Base-by-base conservation (phyloP, 2,113 vertebrate species). In the Salvelinus fontinalis region DNA sequence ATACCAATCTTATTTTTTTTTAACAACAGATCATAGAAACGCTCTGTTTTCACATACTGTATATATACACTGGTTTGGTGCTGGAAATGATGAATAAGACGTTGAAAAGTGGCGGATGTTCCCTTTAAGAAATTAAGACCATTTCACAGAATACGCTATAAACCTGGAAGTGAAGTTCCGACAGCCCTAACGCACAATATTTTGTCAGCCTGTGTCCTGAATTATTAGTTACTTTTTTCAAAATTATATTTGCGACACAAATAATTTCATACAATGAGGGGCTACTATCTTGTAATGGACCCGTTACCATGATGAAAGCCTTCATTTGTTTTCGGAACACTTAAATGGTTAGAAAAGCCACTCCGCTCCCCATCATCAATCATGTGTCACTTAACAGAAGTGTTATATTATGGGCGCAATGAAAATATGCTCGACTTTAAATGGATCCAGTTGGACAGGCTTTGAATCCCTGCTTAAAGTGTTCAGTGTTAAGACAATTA, bases 321-420 rank as follows among this genome's bases (percentile, higher is more conserved):
- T 91, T 91, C 90, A 92, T 93, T 94, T 94, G 92, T 94, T 93
- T 93, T 93, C 77, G 82, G 89, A 92, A 90, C 92, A 93, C 92
- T 93, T 92, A 92, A 79, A 71, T 86, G 92, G 91, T 93, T 90
- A 91, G 86, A 89, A 90, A 92, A 93, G 91, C 89, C 91, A 85
- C 87, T 79, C 71, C 70, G 57, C 82, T 86, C 89, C 81, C 87
- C 87, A 66, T 94, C 91, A 94, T 94, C 93, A 93, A 94, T 94
- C 93, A 94, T 93, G 62, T 91, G 90, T 93, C 92, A 90, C 85
- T 92, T 88, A 92, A 79, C 82, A 84, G 71, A 81, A 89, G 91
- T 88, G 89, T 91, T 89, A 87, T 78, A 90, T 90, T 89, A 84
- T 86, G 89, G 80, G 69, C 83, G 84, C 74, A 88, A 91, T 85